phyloP scores from a whole-genome alignment of 2,797 vertebrate species.

The Cheirogaleus major region DNA sequence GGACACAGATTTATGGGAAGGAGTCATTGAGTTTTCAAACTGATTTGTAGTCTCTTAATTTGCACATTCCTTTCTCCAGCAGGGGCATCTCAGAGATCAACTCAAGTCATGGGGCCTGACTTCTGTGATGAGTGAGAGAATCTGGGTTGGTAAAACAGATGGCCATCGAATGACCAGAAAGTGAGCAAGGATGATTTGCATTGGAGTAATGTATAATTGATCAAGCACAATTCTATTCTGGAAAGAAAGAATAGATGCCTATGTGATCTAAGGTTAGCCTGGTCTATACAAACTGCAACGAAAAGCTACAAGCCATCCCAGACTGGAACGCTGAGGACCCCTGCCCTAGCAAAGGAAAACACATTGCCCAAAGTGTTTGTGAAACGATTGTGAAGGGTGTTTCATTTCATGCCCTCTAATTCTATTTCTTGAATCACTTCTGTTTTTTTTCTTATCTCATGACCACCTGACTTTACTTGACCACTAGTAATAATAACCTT shows the following conservation, averaged over 20 bases:
- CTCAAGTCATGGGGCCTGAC: conserved; percentile 31
- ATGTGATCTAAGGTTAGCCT: not conserved
- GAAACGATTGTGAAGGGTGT: not conserved
- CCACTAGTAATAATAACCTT: not conserved
- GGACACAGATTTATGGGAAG: conserved; percentile 65
- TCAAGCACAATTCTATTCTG: not conserved
- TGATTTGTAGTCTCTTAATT: conserved; percentile 71
- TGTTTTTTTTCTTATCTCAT: not conserved
- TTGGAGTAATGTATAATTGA: not conserved
- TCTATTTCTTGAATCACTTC: not conserved
- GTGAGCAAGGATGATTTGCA: not conserved
- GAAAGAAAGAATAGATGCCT: not conserved
- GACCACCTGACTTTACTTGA: not conserved
- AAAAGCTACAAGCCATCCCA: not conserved
- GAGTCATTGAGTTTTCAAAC: conserved; percentile 63
- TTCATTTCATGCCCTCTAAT: not conserved
- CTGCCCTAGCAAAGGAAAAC: not conserved
- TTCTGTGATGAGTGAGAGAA: conserved; percentile 58
- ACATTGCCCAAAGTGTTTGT: not conserved
- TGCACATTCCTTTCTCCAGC: conserved; percentile 67
- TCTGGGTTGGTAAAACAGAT: conserved; percentile 55
- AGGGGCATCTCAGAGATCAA: conserved; percentile 59
- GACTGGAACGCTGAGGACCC: not conserved
- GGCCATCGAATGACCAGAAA: not conserved
- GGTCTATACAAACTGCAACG: not conserved